A percentile compares a stretch with the other conserved stretches of the same genome.
Evolutionary conservation across 2,797 vertebrate species (phyloP).

Genomic region (Bradypodion pumilum): DNA sequence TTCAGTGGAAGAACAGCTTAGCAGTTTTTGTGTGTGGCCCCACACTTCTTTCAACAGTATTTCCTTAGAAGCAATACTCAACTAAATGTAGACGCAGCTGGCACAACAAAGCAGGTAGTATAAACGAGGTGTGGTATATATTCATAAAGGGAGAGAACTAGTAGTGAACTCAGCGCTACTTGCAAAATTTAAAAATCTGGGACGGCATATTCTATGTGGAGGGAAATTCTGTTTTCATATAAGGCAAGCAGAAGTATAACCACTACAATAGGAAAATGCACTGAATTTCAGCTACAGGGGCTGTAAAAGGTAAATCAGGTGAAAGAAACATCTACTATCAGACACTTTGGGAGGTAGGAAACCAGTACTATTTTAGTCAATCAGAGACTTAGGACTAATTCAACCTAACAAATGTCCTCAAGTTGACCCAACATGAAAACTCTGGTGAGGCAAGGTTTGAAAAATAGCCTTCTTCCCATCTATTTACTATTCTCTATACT

Average conservation of each 20-base stretch:
- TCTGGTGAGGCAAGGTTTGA: not conserved
- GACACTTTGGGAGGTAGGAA: not conserved
- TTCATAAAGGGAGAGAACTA: not conserved
- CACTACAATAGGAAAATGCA: conserved; percentile 1
- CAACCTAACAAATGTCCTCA: not conserved
- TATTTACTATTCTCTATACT: not conserved
- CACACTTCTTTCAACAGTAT: not conserved
- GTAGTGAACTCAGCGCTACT: conserved; percentile 11
- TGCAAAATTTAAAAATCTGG: conserved; percentile 11
- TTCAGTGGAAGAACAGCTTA: not conserved
- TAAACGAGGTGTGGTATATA: not conserved
- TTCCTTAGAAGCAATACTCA: not conserved
- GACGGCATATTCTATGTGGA: not conserved
- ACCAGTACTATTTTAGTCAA: conserved; percentile 12
- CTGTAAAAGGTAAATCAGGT: conserved; percentile 1
- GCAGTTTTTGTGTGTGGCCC: not conserved
- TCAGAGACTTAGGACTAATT: not conserved
- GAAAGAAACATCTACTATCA: conserved; percentile 13
- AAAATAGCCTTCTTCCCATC: not conserved
- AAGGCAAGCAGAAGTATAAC: conserved; percentile 8
- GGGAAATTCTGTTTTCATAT: not conserved
- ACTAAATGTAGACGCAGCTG: not conserved
- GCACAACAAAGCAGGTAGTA: not conserved
- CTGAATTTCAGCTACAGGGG: conserved; percentile 13
- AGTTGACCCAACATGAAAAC: not conserved